These are phyloP conservation scores for Brachymystax lenok DNA, from an alignment of 2,797 vertebrate species.

Conservation along the genomic window DNA sequence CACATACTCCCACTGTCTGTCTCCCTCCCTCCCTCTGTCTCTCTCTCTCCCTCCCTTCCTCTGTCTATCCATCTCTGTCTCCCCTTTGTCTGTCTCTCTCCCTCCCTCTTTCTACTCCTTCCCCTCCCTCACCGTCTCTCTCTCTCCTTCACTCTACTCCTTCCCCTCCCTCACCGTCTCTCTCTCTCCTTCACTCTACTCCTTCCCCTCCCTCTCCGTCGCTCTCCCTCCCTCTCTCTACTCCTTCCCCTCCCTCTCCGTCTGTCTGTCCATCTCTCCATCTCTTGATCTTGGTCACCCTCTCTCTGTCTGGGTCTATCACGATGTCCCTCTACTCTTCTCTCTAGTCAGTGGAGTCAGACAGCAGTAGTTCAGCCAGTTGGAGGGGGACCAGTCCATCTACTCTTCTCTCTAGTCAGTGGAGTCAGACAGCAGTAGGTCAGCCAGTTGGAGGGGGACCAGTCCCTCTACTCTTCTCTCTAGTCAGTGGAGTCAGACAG, in stretches of 20 bases:
- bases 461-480: conserved; percentile 17
- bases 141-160: conserved; percentile 7
- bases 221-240: conserved; percentile 27
- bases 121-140: conserved; percentile 20
- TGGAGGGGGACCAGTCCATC: no score
- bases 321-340: background rate
- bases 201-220: conserved; percentile 31
- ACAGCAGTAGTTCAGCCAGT: conserved; percentile 17
- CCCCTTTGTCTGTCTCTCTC: conserved; percentile 38
- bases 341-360: conserved; percentile 55
- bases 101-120: conserved; percentile 34
- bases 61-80: conserved; percentile 35
- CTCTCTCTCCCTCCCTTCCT: conserved; percentile 26
- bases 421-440: no score
- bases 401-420: no score
- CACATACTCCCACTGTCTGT: conserved; percentile 43
- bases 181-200: conserved; percentile 41
- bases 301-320: conserved; percentile 47
- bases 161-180: conserved; percentile 27
- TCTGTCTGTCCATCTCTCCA: conserved; percentile 37
- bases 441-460: no score
- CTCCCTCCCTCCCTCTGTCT: conserved; percentile 37
- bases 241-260: conserved; percentile 40
- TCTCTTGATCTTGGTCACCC: background rate
- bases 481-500: conserved; percentile 25